Evolutionary conservation across 2,113 vertebrate species (phyloP).

Genomic region (Tonatia bakeri): DNA sequence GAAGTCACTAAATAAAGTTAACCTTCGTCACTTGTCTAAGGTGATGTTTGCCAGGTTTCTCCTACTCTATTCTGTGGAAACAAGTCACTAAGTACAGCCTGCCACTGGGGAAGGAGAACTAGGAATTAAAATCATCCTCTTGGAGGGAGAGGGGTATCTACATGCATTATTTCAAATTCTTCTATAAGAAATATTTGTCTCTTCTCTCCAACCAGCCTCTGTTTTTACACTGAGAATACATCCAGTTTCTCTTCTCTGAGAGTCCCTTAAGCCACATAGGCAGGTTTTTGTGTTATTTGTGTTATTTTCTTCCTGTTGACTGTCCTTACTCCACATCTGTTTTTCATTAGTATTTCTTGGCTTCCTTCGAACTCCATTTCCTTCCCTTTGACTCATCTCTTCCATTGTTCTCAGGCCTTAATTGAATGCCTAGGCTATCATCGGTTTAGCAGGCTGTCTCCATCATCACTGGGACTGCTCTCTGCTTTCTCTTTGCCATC

Average conservation of each 20-base stretch:
- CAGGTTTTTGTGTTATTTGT: background rate
- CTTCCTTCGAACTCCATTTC: background rate
- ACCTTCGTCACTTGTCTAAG: background rate
- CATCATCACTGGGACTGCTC: background rate
- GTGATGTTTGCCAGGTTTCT: background rate
- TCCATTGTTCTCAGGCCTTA: background rate
- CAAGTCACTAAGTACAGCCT: background rate
- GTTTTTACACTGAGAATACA: background rate
- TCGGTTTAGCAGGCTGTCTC: too few relatives aligned
- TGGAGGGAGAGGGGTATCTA: background rate
- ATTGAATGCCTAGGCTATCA: accelerated
- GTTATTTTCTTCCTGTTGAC: constrained; percentile 5
- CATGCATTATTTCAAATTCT: background rate
- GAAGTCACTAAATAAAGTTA: background rate
- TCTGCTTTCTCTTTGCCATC: background rate
- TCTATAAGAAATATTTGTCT: background rate
- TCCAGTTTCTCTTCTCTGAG: background rate
- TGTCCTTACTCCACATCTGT: background rate
- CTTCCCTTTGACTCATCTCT: background rate
- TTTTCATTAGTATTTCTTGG: background rate
- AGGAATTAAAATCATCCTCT: background rate
- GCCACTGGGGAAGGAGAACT: background rate
- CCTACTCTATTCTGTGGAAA: background rate
- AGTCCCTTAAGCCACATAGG: background rate
- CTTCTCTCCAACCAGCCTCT: background rate